Percentiles rank a stretch among this genome's conserved stretches.
phyloP scores from a whole-genome alignment of 2,113 vertebrate species.

The Stigmatopora nigra region DNA sequence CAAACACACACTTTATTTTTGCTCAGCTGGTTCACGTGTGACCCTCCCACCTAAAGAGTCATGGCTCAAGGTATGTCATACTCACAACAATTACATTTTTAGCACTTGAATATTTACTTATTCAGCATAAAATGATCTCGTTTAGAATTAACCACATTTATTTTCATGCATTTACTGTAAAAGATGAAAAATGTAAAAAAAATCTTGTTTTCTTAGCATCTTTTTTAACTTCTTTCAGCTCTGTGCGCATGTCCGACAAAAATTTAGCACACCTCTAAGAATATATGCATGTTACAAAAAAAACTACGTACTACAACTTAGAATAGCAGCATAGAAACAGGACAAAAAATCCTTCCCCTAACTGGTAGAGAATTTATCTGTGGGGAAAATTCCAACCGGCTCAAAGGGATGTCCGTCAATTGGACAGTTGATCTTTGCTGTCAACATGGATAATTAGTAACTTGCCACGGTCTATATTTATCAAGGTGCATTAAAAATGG shows the following conservation, averaged over 20 bases:
- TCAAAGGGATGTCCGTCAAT: neutral
- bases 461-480: constrained; percentile 5
- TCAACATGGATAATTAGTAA: neutral
- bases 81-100: neutral
- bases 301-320: constrained; percentile 3
- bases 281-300: neutral
- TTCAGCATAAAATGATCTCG: neutral
- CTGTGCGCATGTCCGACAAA: neutral
- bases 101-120: neutral
- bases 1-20: neutral
- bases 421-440: neutral
- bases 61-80: constrained; percentile 53
- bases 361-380: neutral
- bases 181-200: no score
- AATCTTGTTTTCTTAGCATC: neutral
- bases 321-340: constrained; percentile 39
- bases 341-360: neutral
- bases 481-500: no score
- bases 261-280: neutral
- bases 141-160: neutral
- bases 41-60: neutral
- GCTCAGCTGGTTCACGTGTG: neutral
- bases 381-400: constrained; percentile 3
- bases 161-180: neutral
- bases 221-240: neutral